Percentiles rank a stretch among this genome's conserved stretches.
phyloP scores from a whole-genome alignment of 2,888 invertebrate species.

The Candidula unifasciata region DNA sequence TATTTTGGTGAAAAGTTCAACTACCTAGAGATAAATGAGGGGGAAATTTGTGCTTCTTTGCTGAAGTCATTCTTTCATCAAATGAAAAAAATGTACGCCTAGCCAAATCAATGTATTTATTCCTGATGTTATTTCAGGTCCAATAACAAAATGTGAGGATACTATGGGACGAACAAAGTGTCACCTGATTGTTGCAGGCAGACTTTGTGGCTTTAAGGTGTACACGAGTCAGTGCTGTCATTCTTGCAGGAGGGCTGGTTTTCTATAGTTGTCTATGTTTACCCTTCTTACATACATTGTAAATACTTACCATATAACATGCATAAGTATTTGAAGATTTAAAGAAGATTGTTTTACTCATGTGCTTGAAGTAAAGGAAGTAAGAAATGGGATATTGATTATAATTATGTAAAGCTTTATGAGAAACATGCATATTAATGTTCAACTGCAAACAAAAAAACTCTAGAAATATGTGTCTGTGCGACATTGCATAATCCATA shows the following conservation, averaged over 20 bases:
- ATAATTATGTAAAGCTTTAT: background rate
- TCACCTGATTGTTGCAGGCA: slow-evolving; percentile 88
- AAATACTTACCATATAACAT: background rate
- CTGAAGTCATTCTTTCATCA: too few species aligned
- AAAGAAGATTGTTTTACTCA: background rate
- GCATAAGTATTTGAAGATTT: background rate
- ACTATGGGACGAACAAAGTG: slow-evolving; percentile 93
- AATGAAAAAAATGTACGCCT: too few species aligned
- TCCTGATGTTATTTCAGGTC: slow-evolving; percentile 43
- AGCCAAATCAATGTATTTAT: too few species aligned
- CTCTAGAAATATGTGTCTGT: too few species aligned
- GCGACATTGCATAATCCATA: too few species aligned
- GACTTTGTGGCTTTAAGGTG: slow-evolving; percentile 87
- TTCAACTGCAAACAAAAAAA: too few species aligned
- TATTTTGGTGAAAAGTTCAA: too few species aligned
- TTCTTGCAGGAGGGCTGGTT: slow-evolving; percentile 82
- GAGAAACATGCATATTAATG: background rate
- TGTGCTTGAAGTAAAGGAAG: background rate
- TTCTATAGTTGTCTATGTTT: slow-evolving; percentile 7
- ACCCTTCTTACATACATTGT: background rate
- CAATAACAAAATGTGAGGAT: slow-evolving; percentile 89
- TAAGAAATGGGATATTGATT: background rate
- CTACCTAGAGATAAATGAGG: too few species aligned
- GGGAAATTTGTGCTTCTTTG: too few species aligned
- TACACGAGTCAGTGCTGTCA: slow-evolving; percentile 93